A percentile compares a stretch with the other conserved stretches of the same genome.
These are phyloP conservation scores for Dynastes maya DNA, from an alignment of 2,888 invertebrate species.

Conservation along the genomic window DNA sequence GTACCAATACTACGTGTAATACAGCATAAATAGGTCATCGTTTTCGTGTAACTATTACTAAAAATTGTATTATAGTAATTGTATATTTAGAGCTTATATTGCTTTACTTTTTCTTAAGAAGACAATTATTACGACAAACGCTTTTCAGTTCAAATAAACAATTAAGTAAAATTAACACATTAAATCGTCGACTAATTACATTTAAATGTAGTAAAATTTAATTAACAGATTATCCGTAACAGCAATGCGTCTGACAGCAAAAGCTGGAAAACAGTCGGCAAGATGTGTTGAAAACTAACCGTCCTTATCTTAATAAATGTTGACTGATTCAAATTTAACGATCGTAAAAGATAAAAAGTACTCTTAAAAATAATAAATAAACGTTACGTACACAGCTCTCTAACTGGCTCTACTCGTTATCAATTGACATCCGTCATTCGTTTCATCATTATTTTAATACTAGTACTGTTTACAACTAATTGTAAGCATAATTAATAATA, in stretches of 20 bases:
- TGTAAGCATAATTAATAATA: no score
- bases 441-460: no score
- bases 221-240: constrained; percentile 21
- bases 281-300: constrained; percentile 29
- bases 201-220: constrained; percentile 35
- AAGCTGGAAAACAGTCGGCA: constrained; percentile 10
- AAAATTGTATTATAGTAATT: no score
- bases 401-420: no score
- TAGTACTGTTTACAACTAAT: neutral
- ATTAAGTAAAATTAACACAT: constrained; percentile 11
- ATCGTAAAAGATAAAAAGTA: constrained; percentile 15
- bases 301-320: constrained; percentile 4
- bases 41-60: no score
- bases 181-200: constrained; percentile 29
- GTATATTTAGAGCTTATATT: no score
- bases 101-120: neutral
- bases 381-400: neutral
- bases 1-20: no score
- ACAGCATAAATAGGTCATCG: no score
- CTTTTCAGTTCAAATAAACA: constrained; percentile 17
- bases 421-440: no score
- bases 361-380: neutral
- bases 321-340: constrained; percentile 1
- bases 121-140: constrained; percentile 10
- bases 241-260: neutral